Conservation (phyloP, 2,888 invertebrate species). For the Xanthia togata region DNA sequence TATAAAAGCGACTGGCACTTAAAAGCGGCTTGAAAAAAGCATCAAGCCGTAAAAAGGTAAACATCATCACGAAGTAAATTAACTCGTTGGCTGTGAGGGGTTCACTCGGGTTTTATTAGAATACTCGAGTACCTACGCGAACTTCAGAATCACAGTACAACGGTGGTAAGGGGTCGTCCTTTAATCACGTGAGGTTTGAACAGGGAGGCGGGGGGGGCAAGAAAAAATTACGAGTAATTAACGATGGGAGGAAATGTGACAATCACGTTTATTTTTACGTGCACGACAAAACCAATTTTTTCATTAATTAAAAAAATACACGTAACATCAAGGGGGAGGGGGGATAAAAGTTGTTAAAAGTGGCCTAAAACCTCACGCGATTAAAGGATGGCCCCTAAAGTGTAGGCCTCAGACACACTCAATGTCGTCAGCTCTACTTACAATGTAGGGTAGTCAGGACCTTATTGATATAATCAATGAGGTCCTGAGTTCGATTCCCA, state of each 20-base stretch:
- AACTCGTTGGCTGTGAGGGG: conserved; percentile 70
- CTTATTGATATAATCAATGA: conserved; percentile 11
- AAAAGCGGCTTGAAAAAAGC: conserved; percentile 71
- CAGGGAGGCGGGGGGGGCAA: neutral
- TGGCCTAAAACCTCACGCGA: neutral
- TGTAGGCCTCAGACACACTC: conserved; percentile 31
- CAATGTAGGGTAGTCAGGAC: conserved; percentile 41
- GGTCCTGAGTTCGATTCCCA: too few relatives aligned
- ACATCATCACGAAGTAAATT: conserved; percentile 74
- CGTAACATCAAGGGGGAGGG: neutral
- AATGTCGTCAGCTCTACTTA: conserved; percentile 17
- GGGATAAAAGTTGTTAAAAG: neutral
- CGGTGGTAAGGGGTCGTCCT: neutral
- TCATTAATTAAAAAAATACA: too few relatives aligned
- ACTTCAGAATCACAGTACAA: conserved; percentile 37
- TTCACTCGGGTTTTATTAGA: conserved; percentile 73
- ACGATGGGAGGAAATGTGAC: neutral
- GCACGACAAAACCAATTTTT: neutral
- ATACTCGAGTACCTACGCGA: conserved; percentile 43
- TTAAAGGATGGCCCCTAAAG: neutral
- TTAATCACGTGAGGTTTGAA: neutral
- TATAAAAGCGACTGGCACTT: conserved; percentile 61
- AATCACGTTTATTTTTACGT: neutral
- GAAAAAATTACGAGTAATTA: too few relatives aligned
- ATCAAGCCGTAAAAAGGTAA: conserved; percentile 69